Evolutionary conservation across 2,888 invertebrate species (phyloP).

Genomic region (Chrysotoxum bicinctum): DNA sequence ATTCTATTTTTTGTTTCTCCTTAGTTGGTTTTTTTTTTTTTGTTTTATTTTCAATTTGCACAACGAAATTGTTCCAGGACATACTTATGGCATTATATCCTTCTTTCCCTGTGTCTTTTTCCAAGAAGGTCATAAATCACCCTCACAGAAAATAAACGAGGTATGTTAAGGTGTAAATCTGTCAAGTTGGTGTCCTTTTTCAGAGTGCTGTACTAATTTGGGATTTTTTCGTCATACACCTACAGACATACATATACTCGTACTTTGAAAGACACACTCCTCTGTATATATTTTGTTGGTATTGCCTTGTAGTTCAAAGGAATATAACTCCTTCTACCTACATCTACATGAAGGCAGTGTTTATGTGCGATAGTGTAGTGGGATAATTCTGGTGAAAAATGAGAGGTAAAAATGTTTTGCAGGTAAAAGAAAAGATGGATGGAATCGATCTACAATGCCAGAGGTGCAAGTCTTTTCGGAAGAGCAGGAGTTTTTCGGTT

Average conservation of each 20-base stretch:
- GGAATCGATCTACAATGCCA: slow-evolving; percentile 47
- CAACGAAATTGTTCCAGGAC: slow-evolving; percentile 71
- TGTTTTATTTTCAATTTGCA: slow-evolving; percentile 71
- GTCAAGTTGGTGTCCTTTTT: slow-evolving; percentile 73
- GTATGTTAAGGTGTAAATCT: slow-evolving; percentile 73
- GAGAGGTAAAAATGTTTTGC: slow-evolving; percentile 48
- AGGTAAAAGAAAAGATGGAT: slow-evolving; percentile 60
- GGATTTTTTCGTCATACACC: slow-evolving; percentile 41
- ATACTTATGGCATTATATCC: slow-evolving; percentile 72
- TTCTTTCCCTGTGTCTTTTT: slow-evolving; percentile 50
- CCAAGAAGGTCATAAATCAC: slow-evolving; percentile 70
- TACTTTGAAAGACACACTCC: neutral
- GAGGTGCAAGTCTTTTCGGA: slow-evolving; percentile 23
- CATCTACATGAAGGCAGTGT: neutral
- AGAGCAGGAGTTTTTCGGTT: slow-evolving; percentile 47
- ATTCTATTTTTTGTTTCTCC: slow-evolving; percentile 14
- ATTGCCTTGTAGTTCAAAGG: slow-evolving; percentile 2
- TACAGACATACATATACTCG: neutral
- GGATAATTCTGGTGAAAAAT: slow-evolving; percentile 70
- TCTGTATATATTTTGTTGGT: neutral
- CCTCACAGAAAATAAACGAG: slow-evolving; percentile 71
- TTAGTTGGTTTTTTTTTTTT: neutral
- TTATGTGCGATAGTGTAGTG: slow-evolving; percentile 60
- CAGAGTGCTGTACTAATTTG: slow-evolving; percentile 71
- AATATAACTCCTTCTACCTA: neutral